Percentiles rank a stretch among this genome's conserved stretches.
Evolutionary conservation across 2,888 invertebrate genomes (phyloP).

Genomic region (Apamea crenata): DNA sequence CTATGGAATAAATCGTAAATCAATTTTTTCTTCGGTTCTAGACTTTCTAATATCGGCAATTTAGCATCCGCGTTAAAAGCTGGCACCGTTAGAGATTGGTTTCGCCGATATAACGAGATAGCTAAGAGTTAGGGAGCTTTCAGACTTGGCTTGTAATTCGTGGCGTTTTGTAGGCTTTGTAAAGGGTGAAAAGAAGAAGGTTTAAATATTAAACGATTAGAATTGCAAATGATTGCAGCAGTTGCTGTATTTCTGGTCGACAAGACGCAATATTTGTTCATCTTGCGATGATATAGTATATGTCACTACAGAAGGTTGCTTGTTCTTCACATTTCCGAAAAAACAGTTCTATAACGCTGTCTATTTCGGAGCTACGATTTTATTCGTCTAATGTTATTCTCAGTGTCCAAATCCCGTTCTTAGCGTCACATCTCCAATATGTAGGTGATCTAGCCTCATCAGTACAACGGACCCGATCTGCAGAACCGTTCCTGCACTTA

Average conservation of each 20-base stretch:
- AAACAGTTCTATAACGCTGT: not conserved
- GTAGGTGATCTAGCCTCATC: conserved; percentile 29
- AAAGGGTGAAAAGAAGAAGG: not conserved
- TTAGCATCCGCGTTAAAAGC: conserved; percentile 58
- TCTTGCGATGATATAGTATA: not conserved
- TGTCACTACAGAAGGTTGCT: not conserved
- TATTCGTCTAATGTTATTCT: not conserved
- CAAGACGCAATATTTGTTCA: not conserved
- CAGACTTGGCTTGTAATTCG: conserved; percentile 16
- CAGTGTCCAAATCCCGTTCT: not conserved
- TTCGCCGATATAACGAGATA: conserved; percentile 49
- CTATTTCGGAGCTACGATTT: not conserved
- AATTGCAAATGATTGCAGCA: not conserved
- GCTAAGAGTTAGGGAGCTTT: conserved; percentile 25
- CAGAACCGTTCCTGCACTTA: conserved; percentile 51
- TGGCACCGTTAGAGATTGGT: conserved; percentile 65
- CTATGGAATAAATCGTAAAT: conserved; percentile 52
- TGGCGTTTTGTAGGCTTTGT: not conserved
- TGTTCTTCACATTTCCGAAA: not conserved
- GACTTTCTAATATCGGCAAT: conserved; percentile 64
- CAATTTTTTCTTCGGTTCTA: conserved; percentile 51
- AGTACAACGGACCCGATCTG: conserved; percentile 15
- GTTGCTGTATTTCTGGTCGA: not conserved
- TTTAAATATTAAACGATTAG: too few species aligned
- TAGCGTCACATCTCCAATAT: conserved; percentile 13